Evolutionary conservation across 2,888 invertebrate species (phyloP).

Genomic region (Hololepta plana): DNA sequence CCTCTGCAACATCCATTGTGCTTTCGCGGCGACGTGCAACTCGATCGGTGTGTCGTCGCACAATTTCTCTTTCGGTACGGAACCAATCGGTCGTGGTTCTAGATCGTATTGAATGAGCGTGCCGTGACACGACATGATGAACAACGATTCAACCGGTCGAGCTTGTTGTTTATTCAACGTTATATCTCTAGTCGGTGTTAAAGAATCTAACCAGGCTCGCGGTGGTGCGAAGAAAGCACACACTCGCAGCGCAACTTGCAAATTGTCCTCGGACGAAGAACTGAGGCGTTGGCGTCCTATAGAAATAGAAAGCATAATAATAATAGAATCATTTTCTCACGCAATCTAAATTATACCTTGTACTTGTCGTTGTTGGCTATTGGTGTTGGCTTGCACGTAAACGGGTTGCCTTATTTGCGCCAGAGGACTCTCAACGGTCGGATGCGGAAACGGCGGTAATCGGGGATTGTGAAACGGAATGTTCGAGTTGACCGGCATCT

Average conservation of each 20-base stretch:
- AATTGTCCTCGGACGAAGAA: conserved; percentile 52
- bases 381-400: conserved; percentile 29
- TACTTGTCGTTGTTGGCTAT: conserved; percentile 27
- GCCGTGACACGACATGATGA: conserved; percentile 78
- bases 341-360: conserved; percentile 2
- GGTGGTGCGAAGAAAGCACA: conserved; percentile 63
- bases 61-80: conserved; percentile 64
- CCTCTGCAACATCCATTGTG: conserved; percentile 76
- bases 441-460: conserved; percentile 79
- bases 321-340: conserved; percentile 1
- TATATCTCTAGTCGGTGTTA: conserved; percentile 19
- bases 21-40: conserved; percentile 66
- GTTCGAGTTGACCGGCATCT: conserved; percentile 25
- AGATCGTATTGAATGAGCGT: conserved; percentile 75
- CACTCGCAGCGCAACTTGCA: conserved; percentile 52
- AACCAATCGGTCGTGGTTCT: conserved; percentile 51
- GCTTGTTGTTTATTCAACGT: conserved; percentile 22
- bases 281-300: conserved; percentile 48
- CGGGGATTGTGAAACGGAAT: conserved; percentile 73
- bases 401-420: conserved; percentile 67
- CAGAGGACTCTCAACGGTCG: conserved; percentile 59
- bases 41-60: conserved; percentile 78
- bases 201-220: conserved; percentile 43
- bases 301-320: conserved; percentile 9
- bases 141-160: conserved; percentile 65